Conservation (phyloP, 2,113 vertebrate genomes). For the Oncorhynchus tshawytscha region DNA sequence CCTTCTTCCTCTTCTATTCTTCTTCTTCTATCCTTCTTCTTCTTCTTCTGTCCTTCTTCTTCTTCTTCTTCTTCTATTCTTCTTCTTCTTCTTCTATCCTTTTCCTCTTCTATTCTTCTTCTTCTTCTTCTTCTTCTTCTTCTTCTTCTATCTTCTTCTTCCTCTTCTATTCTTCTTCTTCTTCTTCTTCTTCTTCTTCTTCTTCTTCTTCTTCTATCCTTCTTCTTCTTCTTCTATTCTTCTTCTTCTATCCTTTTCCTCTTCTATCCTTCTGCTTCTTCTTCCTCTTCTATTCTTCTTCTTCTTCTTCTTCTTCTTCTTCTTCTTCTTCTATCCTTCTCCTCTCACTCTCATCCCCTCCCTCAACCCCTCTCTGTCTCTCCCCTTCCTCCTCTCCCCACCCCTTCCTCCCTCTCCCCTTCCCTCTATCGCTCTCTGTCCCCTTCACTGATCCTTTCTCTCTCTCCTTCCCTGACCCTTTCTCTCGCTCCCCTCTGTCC, state of each 20-base stretch:
- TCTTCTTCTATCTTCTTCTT: neutral
- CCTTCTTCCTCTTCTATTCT: no score
- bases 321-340: neutral
- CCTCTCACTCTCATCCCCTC: slow-evolving; percentile 17
- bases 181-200: neutral
- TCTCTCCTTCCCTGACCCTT: no score
- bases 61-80: no score
- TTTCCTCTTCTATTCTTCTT: no score
- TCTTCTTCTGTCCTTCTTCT: neutral
- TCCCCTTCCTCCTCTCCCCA: slow-evolving; percentile 4
- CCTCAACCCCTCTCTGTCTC: neutral
- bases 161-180: neutral
- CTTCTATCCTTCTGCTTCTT: neutral
- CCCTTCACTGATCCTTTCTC: no score
- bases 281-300: slow-evolving; percentile 2
- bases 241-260: neutral
- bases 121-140: no score
- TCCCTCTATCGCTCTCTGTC: neutral
- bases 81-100: no score
- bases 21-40: no score
- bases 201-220: neutral
- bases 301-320: neutral
- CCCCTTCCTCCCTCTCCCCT: neutral
- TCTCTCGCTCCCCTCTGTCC: neutral
- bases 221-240: neutral